Base-by-base conservation (phyloP, 2,797 vertebrate species). In the Aplochiton taeniatus region DNA sequence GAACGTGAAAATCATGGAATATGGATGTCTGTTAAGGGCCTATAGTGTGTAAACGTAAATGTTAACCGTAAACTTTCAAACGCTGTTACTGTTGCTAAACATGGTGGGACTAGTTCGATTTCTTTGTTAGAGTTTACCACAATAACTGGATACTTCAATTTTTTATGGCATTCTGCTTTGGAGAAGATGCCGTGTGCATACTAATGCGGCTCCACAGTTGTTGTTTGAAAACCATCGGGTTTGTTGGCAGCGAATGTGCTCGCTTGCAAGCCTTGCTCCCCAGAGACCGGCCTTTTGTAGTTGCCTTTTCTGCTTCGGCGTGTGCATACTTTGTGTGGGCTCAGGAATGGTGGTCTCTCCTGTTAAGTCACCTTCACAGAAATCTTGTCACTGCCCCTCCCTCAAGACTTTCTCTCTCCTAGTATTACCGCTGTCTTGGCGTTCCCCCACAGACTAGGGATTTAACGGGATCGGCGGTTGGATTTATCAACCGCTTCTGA, bases 401-500 rank as follows among this genome's bases (percentile, higher is more conserved):
- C 83, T 69, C 65, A 80, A 87, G 80, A 82, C 80, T 76, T 78
- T 63, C n/a, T 83, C 82, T 87, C 71, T 31, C 31, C 31, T 31
- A 31, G 31, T 6, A 31, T 31, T 31, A 70, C 77, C 77, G 77
- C 81, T 79, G 78, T 80, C 81, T 83, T 83, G 87, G 31, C 83
- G 82, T 89, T 90, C 87, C 84, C 62, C 52, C 65, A 31, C 16
- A 72, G 57, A 61, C 53, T 65, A 47, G 42, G 74, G 66, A 72
- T 85, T 86, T 62, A 31, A 31, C 52, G 73, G 74, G 83, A 83
- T 80, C 84, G 80, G 75, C 83, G 85, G 81, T 77, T 71, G 70
- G 85, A 83, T 84, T 75, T 79, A 76, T 87, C 82, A 78, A 68
- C 66, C 68, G 58, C 64, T 80, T 79, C 84, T 59, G 76, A 80